phyloP scores from a whole-genome alignment of 2,113 vertebrate genomes.

The Indri indri region DNA sequence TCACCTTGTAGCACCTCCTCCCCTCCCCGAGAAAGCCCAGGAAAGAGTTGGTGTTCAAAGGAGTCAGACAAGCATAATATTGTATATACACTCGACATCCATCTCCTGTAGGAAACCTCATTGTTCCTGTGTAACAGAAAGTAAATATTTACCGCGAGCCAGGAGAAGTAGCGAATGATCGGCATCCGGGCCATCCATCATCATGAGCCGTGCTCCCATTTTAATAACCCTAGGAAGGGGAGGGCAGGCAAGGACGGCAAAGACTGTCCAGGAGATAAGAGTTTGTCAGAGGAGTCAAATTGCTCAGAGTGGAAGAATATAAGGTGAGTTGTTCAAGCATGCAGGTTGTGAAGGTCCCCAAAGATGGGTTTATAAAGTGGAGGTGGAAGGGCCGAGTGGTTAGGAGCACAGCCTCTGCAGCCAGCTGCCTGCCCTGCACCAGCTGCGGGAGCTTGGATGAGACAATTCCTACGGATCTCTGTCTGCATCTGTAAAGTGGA shows the following conservation, averaged over 20 bases:
- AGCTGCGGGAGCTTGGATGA: not conserved
- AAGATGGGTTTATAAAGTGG: not conserved
- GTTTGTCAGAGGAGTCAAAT: conserved; percentile 42
- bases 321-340: not conserved
- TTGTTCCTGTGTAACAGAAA: conserved; percentile 56
- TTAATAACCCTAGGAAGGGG: conserved; percentile 43
- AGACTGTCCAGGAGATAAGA: conserved; percentile 29
- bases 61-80: conserved; percentile 58
- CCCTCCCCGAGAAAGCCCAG: not conserved
- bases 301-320: not conserved
- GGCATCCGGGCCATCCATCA: conserved; percentile 66
- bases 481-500: not conserved
- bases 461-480: not conserved
- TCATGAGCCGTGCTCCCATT: not conserved
- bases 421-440: not conserved
- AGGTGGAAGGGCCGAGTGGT: not conserved
- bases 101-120: conserved; percentile 60
- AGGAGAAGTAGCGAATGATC: conserved; percentile 63
- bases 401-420: not conserved
- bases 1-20: not conserved
- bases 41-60: conserved; percentile 48
- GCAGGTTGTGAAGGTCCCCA: not conserved
- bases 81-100: conserved; percentile 41
- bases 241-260: conserved; percentile 30
- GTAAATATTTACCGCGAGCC: conserved; percentile 75